Base-by-base conservation (phyloP, 2,797 vertebrate genomes). In the Amblyopsis hoosieri region DNA sequence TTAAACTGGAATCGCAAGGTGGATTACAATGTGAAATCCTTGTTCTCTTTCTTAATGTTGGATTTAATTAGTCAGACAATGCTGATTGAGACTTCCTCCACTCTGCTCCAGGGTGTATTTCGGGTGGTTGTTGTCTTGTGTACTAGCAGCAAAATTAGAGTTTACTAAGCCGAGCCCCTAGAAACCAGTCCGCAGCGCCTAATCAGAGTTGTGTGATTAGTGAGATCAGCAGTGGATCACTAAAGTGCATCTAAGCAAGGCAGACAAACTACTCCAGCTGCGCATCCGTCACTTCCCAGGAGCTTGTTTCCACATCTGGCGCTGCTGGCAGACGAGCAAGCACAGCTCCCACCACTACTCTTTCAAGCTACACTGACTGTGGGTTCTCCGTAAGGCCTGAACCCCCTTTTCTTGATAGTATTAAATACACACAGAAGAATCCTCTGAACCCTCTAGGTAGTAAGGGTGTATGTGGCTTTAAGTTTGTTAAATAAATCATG, bases 121-220 rank as follows among this genome's bases (percentile, higher is more conserved):
- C n/a, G n/a, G 60, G 67, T 31, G 45, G 13, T 59, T 19, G 49
- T 61, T 11, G 42, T 29, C 54, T 67, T 9, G 29, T 69, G 64
- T 56, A 3, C 56, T 67, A 60, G 68, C 72, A 75, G 65, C 61
- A 64, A 61, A 76, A 47, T 19, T 51, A 13, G 29, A 46, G 33
- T 33, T 14, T 60, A 33, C 47, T 4, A 23, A 69, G 62, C 59
- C 57, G 42, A 19, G 31, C 15, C 13, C 1, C 1, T 49, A 23
- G 17, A 76, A 70, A 17, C 52, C 37, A n/a, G 8, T 37, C 13
- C 46, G 49, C 56, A 13, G 31, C 45, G 57, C 62, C 65, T 55
- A 61, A 78, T 83, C 66, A 69, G 51, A 60, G 12, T 54, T 57
- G 60, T 52, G 45, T 64, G 71, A 75, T 82, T 53, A 47, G 56